Base-by-base conservation (phyloP, 2,888 invertebrate species). In the Cheilosia vulpina region DNA sequence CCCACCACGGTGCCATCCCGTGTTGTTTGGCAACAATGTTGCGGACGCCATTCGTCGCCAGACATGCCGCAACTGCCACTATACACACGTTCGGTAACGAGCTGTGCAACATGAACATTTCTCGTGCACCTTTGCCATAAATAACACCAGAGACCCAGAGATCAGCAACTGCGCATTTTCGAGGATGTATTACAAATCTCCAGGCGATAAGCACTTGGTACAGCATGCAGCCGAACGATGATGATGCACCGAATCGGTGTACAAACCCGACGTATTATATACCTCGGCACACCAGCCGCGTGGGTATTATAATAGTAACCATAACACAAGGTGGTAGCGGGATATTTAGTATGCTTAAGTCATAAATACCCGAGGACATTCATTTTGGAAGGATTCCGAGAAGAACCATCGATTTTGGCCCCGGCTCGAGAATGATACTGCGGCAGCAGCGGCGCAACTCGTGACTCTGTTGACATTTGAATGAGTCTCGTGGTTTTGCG, bases 391-490 rank as follows among this genome's bases (percentile, higher is more conserved):
- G 76, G 79, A 81, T 73, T 69, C 77, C 55, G 60, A 80, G 69
- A 66, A 83, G 47, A 57, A 58, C 21, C 58, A 53, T 34, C 31
- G 63, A 53, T 45, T 68, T 73, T 43, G 55, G 60, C 34, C 31
- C 60, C 55, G 50, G 31, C 52, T 55, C 43, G 24, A 53, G 69
- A 75, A 87, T 69, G 82, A 76, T 87, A 80, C 87, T 80, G 79
- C 71, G n/a, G 6, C 53, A 27, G 31, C 31, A 7, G 17, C 31
- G 31, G 78, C 87, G 83, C 68, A 84, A 78, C 72, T 87, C 87
- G 87, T 87, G 87, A 87, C 87, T 87, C 68, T 80, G 72, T 81
- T 87, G 87, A 84, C 87, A 87, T 87, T 87, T 87, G 87, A 87
- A 87, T 87, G 81, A 87, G 78, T 58, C 71, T 55, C 47, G 11